Conservation (phyloP, 1,140 invertebrate species). For the Grapholita molesta region DNA sequence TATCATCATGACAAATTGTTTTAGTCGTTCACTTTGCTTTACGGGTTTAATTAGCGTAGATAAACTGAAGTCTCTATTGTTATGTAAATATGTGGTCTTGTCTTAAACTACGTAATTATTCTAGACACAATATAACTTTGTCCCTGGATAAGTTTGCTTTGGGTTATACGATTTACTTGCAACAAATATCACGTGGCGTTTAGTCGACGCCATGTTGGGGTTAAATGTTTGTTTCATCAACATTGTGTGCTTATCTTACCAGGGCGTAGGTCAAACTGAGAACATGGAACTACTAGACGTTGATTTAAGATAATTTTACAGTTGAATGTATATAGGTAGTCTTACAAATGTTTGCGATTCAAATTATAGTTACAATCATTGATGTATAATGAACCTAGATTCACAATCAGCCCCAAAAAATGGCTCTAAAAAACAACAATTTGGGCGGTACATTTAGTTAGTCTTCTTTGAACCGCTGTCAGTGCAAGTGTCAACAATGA, state of each 20-base stretch:
- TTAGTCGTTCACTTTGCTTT: background rate
- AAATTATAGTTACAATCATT: background rate
- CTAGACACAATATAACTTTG: background rate
- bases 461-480: too few relatives aligned
- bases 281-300: background rate
- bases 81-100: background rate
- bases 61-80: background rate
- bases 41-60: background rate
- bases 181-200: conserved; percentile 1
- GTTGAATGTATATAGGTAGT: background rate
- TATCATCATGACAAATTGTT: background rate
- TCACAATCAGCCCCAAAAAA: too few relatives aligned
- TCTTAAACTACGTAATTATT: background rate
- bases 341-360: background rate
- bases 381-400: too few relatives aligned
- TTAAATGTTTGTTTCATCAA: background rate
- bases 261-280: background rate
- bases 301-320: background rate
- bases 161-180: background rate
- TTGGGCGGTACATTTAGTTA: too few relatives aligned
- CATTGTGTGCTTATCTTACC: background rate
- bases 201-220: background rate
- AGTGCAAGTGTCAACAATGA: too few relatives aligned
- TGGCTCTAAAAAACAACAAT: too few relatives aligned
- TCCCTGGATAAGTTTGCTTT: background rate